Percentiles rank a stretch among this genome's conserved stretches.
Evolutionary conservation across 2,888 invertebrate species (phyloP).

Genomic region (Cancer borealis): DNA sequence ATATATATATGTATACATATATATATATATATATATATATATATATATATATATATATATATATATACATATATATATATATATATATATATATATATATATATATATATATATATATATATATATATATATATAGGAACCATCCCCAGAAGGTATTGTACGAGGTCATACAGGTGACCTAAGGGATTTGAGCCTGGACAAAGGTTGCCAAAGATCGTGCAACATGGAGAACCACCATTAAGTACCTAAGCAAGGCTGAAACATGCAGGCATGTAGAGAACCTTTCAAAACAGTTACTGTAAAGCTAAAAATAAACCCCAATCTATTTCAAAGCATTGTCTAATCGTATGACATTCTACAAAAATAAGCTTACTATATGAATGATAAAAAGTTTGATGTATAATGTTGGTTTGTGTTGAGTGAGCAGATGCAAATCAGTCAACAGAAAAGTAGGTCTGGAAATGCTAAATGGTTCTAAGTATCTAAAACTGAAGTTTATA

Average conservation of each 20-base stretch:
- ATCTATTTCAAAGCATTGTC: not conserved
- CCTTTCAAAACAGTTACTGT: not conserved
- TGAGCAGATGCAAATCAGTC: not conserved
- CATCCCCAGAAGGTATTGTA: no score
- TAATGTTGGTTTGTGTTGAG: not conserved
- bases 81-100: no score
- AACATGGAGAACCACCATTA: conserved; percentile 13
- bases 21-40: no score
- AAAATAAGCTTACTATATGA: not conserved
- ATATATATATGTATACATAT: no score
- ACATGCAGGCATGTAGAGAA: not conserved
- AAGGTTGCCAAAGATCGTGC: not conserved
- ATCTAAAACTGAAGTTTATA: not conserved
- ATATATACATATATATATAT: no score
- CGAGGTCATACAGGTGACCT: not conserved
- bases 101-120: no score
- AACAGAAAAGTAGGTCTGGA: not conserved
- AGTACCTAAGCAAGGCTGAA: not conserved
- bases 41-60: no score
- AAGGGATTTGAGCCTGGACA: not conserved
- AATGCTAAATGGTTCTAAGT: not conserved
- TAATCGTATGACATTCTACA: not conserved
- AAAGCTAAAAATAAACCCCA: not conserved
- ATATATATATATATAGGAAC: not conserved
- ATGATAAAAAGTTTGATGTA: not conserved